Conservation (phyloP, 2,797 vertebrate species). For the Rachycentron canadum region DNA sequence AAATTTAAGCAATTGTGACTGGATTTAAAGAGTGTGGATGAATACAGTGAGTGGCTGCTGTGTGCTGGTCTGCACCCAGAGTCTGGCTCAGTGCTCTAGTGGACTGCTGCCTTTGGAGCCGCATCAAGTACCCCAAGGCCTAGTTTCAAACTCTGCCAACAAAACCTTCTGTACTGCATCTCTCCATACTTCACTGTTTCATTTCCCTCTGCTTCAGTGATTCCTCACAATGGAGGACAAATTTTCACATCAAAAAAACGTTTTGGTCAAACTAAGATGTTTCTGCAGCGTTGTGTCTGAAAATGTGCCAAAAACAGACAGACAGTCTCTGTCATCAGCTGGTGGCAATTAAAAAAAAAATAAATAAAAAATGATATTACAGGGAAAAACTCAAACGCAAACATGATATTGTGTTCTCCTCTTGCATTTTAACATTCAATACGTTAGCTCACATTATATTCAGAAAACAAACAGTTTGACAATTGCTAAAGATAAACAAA, state of each 20-base stretch:
- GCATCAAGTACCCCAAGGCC: slow-evolving; percentile 65
- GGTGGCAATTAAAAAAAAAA: slow-evolving; percentile 5
- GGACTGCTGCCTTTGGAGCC: slow-evolving; percentile 63
- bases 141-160: slow-evolving; percentile 63
- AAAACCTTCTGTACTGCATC: slow-evolving; percentile 61
- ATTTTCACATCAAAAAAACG: slow-evolving; percentile 8
- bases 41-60: slow-evolving; percentile 29
- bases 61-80: slow-evolving; percentile 51
- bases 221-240: slow-evolving; percentile 38
- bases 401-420: neutral
- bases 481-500: slow-evolving; percentile 26
- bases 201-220: slow-evolving; percentile 20
- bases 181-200: slow-evolving; percentile 26
- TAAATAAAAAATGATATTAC: too few species aligned
- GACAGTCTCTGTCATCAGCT: neutral
- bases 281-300: neutral
- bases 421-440: slow-evolving; percentile 8
- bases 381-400: neutral
- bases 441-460: neutral
- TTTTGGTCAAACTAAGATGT: slow-evolving; percentile 13
- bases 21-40: slow-evolving; percentile 43
- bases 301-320: neutral
- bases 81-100: slow-evolving; percentile 48
- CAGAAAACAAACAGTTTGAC: slow-evolving; percentile 18
- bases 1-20: slow-evolving; percentile 63